Evolutionary conservation across 2,888 invertebrate genomes (phyloP).

Genomic region (Orchestes rusci): DNA sequence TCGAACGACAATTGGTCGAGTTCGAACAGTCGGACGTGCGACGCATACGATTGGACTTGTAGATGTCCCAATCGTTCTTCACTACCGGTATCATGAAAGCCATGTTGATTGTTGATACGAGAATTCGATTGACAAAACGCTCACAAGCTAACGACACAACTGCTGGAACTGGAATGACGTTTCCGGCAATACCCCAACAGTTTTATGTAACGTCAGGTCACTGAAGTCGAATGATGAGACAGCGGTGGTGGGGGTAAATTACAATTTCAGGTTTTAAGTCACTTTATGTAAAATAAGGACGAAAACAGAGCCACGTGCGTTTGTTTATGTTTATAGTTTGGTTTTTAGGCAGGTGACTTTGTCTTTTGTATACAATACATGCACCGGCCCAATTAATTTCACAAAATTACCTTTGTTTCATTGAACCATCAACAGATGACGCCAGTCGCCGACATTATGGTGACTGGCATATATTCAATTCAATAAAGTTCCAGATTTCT

Average conservation of each 20-base stretch:
- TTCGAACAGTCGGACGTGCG: constrained; percentile 69
- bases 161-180: constrained; percentile 15
- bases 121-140: background rate
- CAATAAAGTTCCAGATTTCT: no score
- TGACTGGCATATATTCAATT: no score
- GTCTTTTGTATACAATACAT: no score
- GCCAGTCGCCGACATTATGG: no score
- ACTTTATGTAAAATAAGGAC: no score
- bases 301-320: constrained; percentile 15
- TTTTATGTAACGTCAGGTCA: constrained; percentile 19
- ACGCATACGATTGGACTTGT: constrained; percentile 73
- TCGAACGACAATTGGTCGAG: constrained; percentile 53
- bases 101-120: constrained; percentile 47
- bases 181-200: constrained; percentile 16
- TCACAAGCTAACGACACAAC: background rate
- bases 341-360: no score
- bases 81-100: constrained; percentile 95
- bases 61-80: constrained; percentile 90
- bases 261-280: background rate
- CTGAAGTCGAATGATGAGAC: constrained; percentile 7
- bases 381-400: no score
- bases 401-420: no score
- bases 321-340: no score
- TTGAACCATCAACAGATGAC: no score
- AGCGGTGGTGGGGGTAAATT: constrained; percentile 5